Evolutionary conservation across 2,888 invertebrate species (phyloP).

Genomic region (Catocala fraxini): DNA sequence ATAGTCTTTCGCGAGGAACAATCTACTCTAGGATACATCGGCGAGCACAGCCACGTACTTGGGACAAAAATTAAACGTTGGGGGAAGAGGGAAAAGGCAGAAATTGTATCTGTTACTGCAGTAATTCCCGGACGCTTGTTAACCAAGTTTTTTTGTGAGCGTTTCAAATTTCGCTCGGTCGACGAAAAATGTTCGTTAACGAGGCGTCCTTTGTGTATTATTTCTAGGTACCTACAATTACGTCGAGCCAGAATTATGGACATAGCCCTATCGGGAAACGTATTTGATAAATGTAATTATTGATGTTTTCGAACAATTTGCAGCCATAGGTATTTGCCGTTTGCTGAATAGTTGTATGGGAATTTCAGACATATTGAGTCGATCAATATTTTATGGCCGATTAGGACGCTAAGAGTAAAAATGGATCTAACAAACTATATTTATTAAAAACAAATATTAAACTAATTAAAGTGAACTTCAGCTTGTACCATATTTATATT

Average conservation of each 20-base stretch:
- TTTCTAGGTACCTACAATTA: slow-evolving; percentile 35
- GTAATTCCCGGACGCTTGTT: slow-evolving; percentile 51
- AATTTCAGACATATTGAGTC: too few species aligned
- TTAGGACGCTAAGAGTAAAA: too few species aligned
- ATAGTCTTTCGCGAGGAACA: neutral
- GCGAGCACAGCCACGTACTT: slow-evolving; percentile 5
- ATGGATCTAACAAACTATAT: too few species aligned
- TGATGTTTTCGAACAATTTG: neutral
- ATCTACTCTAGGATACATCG: neutral
- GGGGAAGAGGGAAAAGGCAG: slow-evolving; percentile 11
- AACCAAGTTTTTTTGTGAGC: slow-evolving; percentile 48
- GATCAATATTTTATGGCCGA: too few species aligned
- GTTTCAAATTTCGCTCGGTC: slow-evolving; percentile 44
- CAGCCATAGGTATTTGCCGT: too few species aligned
- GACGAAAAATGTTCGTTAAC: slow-evolving; percentile 43
- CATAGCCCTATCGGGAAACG: slow-evolving; percentile 11
- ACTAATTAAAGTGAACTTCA: too few species aligned
- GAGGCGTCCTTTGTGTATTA: slow-evolving; percentile 43
- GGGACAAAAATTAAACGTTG: slow-evolving; percentile 12
- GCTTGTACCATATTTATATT: too few species aligned
- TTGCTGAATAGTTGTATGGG: too few species aligned
- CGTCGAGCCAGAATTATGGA: slow-evolving; percentile 15
- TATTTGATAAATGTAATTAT: slow-evolving; percentile 10
- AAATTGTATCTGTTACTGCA: slow-evolving; percentile 42
- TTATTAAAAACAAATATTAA: too few species aligned